Evolutionary conservation across 2,888 invertebrate species (phyloP).

Genomic region (Pycnomerus fuliginosus): DNA sequence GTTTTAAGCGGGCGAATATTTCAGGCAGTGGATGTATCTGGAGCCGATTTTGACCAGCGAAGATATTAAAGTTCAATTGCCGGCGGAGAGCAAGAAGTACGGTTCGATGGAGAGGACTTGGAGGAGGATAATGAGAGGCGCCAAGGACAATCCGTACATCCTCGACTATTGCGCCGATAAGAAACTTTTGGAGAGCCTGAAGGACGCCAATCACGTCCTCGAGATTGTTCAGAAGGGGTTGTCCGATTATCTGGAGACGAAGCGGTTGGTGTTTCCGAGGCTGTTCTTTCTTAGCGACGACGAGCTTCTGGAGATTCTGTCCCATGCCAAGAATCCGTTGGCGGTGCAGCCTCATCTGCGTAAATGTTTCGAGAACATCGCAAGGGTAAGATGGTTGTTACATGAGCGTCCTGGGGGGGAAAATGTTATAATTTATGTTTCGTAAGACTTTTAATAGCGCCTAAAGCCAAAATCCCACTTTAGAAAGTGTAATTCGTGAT

Average conservation of each 20-base stretch:
- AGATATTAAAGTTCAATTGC: constrained; percentile 76
- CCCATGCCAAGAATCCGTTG: constrained; percentile 74
- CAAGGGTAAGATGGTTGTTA: constrained; percentile 60
- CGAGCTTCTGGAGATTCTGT: constrained; percentile 77
- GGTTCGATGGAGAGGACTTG: constrained; percentile 77
- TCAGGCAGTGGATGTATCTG: constrained; percentile 77
- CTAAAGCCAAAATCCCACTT: too few species aligned
- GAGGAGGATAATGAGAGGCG: constrained; percentile 73
- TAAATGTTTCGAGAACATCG: constrained; percentile 81
- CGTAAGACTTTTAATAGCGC: too few species aligned
- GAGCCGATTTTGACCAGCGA: constrained; percentile 82
- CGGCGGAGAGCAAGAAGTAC: constrained; percentile 76
- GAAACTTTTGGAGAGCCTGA: constrained; percentile 66
- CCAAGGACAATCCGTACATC: constrained; percentile 67
- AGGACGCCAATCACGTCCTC: constrained; percentile 68
- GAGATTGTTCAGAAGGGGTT: constrained; percentile 75
- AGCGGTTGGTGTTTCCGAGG: constrained; percentile 71
- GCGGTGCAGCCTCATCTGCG: constrained; percentile 80
- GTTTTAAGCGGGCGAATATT: constrained; percentile 4
- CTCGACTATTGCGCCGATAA: constrained; percentile 65
- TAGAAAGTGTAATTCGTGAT: too few species aligned
- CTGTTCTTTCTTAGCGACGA: constrained; percentile 84
- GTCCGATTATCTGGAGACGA: constrained; percentile 75
- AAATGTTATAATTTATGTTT: too few species aligned
- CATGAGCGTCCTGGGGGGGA: too few species aligned